phyloP scores from a whole-genome alignment of 2,888 invertebrate genomes.

The Boloria selene region DNA sequence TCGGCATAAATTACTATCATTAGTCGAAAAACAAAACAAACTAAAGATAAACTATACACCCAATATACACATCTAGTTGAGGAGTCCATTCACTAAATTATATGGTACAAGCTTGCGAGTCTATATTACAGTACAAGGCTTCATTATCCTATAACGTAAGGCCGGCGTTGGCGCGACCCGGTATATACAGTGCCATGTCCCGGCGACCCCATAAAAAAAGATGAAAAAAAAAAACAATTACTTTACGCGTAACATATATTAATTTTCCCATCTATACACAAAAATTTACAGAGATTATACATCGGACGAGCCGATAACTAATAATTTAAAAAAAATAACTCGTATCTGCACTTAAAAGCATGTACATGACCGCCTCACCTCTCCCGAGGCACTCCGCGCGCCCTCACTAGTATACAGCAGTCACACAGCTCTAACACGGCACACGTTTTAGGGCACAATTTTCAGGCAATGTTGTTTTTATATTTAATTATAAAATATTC shows the following conservation, averaged over 20 bases:
- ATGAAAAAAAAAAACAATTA: slow-evolving; percentile 62
- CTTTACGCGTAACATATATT: slow-evolving; percentile 76
- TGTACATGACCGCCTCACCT: slow-evolving; percentile 42
- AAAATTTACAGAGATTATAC: slow-evolving; percentile 79
- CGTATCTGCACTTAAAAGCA: slow-evolving; percentile 33
- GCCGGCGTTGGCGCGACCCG: slow-evolving; percentile 51
- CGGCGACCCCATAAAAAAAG: slow-evolving; percentile 51
- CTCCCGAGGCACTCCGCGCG: slow-evolving; percentile 47
- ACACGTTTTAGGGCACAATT: slow-evolving; percentile 71
- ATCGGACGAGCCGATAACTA: slow-evolving; percentile 65
- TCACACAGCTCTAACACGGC: slow-evolving; percentile 63
- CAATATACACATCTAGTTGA: slow-evolving; percentile 77
- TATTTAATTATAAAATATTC: slow-evolving; percentile 51
- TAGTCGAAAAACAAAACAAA: slow-evolving; percentile 73
- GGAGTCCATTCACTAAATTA: slow-evolving; percentile 69
- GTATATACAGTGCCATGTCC: slow-evolving; percentile 59
- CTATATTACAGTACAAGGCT: slow-evolving; percentile 76
- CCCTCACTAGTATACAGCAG: slow-evolving; percentile 44
- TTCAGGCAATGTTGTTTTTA: slow-evolving; percentile 63
- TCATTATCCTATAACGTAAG: slow-evolving; percentile 58
- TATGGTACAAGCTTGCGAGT: slow-evolving; percentile 75
- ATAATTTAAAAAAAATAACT: slow-evolving; percentile 63
- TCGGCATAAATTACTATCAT: slow-evolving; percentile 81
- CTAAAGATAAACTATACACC: slow-evolving; percentile 78
- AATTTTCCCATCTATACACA: slow-evolving; percentile 80